Base-by-base conservation (phyloP, 2,797 vertebrate genomes). In the Parotocinclus haroldoi region DNA sequence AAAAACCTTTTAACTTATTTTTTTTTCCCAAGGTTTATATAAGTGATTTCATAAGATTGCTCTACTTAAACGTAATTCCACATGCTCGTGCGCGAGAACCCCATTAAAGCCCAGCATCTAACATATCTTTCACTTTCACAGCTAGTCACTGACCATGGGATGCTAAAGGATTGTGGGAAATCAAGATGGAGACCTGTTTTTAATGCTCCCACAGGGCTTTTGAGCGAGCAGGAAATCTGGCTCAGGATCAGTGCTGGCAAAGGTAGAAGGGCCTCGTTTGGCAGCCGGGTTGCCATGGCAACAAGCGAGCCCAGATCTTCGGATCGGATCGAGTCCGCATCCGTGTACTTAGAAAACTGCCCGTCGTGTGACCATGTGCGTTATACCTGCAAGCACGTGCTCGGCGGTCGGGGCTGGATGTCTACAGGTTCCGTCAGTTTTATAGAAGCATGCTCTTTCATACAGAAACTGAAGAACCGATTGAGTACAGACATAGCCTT, bases 151-250 rank as follows among this genome's bases (percentile, higher is more conserved):
- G 69, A 49, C 18, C 16, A n/a, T 45, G 18, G 10, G 59, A 59
- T 19, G 64, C 11, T 60, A 42, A 74, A 71, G 69, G 59, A 73
- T 54, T 73, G 69, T 75, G 62, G 61, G 68, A 71, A 66, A 69
- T 58, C 48, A 71, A 70, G 40, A 72, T 68, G 68, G 63, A 72
- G 38, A 40, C 42, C 54, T 18, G 62, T n/a, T 45, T 36, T 74
- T 80, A 79, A 71, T 37, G 63, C 73, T 77, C 77, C 77, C 79
- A 78, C 73, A 75, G 81, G 76, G 74, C 67, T 75, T 83, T 75
- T 76, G 71, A 67, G 69, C 74, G 75, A 82, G 76, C 67, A 76
- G 78, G 69, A 82, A 79, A 79, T 73, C 77, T 82, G 82, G 79
- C 79, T 62, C 72, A 50, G 73, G 73, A 76, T 79, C 76, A 27